Conservation (phyloP, 2,113 vertebrate genomes). For the Anarhynchus alexandrinus region DNA sequence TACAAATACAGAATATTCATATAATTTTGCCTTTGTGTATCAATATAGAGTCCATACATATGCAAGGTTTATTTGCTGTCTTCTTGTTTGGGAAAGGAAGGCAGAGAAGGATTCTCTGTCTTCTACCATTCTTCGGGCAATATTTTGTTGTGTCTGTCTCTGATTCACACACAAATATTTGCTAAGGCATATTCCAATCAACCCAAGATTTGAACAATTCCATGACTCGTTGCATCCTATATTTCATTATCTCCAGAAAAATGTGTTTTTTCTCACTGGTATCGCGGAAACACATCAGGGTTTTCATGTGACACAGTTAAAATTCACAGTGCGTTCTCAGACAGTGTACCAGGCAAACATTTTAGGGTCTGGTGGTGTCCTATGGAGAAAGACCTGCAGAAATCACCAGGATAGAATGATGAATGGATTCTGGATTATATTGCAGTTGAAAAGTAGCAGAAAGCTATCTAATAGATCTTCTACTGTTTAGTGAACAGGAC, state of each 20-base stretch:
- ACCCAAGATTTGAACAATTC: not conserved
- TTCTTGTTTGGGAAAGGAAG: not conserved
- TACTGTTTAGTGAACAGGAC: constrained; percentile 47
- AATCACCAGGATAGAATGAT: constrained; percentile 14
- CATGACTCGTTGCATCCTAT: not conserved
- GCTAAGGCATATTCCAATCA: not conserved
- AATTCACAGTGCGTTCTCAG: not conserved
- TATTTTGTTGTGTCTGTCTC: not conserved
- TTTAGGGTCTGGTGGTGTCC: constrained; percentile 23
- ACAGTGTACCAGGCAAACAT: not conserved
- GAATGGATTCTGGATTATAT: constrained; percentile 35
- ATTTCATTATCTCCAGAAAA: constrained; percentile 33
- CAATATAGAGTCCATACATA: not conserved
- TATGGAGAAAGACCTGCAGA: not conserved
- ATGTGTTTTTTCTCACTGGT: not conserved
- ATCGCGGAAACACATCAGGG: not conserved
- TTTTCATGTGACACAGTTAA: not conserved
- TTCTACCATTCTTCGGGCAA: not conserved
- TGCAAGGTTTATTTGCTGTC: not conserved
- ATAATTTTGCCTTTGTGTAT: not conserved
- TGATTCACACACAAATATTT: not conserved
- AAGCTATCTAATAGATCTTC: constrained; percentile 52
- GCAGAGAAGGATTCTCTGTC: not conserved
- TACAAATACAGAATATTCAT: not conserved
- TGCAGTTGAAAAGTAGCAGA: constrained; percentile 44